Percentiles rank a stretch among this genome's conserved stretches.
phyloP scores from a whole-genome alignment of 2,113 vertebrate species.

The Loxodonta africana region DNA sequence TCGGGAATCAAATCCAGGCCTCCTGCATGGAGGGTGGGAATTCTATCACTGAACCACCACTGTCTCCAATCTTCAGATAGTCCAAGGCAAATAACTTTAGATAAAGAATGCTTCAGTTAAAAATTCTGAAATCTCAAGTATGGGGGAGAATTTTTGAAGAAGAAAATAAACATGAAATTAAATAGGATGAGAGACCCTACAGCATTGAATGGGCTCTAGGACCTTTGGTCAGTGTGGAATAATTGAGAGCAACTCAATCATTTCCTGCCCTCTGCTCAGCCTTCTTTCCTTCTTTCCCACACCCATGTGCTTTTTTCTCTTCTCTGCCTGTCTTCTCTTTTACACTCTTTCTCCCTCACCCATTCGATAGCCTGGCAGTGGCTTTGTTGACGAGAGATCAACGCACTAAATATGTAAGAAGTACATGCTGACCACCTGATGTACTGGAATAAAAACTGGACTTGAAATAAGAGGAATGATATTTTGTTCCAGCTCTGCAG shows the following conservation, averaged over 20 bases:
- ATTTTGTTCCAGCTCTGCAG: neutral
- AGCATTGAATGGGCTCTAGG: neutral
- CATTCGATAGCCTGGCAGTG: neutral
- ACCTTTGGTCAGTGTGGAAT: neutral
- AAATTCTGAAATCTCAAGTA: neutral
- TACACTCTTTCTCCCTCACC: no score
- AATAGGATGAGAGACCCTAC: neutral
- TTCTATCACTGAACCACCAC: neutral
- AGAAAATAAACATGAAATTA: slow-evolving; percentile 8
- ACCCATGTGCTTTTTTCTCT: neutral
- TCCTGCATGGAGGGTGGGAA: neutral
- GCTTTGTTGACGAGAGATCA: neutral
- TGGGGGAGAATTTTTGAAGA: neutral
- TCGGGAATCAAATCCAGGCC: neutral
- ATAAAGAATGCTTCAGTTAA: neutral
- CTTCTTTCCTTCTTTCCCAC: neutral
- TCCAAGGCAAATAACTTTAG: neutral
- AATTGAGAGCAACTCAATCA: neutral
- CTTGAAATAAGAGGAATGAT: neutral
- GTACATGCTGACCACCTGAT: rapidly evolving
- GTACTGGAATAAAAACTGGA: neutral
- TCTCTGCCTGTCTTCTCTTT: no score
- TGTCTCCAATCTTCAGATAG: neutral
- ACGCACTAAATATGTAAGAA: neutral
- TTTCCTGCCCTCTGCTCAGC: neutral